A percentile compares a stretch with the other conserved stretches of the same genome.
Conservation (phyloP, 2,113 vertebrate species). For the Sprattus sprattus region DNA sequence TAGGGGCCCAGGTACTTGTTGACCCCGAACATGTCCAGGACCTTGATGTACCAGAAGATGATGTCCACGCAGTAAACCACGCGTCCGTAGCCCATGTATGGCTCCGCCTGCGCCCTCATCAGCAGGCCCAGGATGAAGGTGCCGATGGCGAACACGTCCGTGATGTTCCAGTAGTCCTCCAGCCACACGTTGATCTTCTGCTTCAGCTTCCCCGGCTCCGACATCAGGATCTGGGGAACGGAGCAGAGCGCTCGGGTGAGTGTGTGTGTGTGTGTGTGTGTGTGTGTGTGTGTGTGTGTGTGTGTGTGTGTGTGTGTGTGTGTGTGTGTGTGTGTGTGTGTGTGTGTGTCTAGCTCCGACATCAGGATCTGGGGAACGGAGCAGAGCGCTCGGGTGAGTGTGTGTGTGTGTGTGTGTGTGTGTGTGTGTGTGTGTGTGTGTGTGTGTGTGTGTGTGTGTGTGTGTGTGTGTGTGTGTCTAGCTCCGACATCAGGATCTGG, state of each 20-base stretch:
- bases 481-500: no score
- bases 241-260: background rate
- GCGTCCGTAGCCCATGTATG: constrained; percentile 94
- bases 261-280: no score
- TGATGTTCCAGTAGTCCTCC: constrained; percentile 99
- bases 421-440: no score
- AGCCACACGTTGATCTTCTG: constrained; percentile 98
- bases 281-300: background rate
- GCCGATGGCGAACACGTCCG: constrained; percentile 88
- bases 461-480: no score
- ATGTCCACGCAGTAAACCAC: constrained; percentile 98
- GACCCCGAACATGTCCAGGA: constrained; percentile 97
- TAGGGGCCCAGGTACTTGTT: constrained; percentile 98
- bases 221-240: constrained; percentile 89
- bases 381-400: no score
- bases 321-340: no score
- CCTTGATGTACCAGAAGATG: constrained; percentile 98
- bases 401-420: no score
- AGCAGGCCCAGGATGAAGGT: constrained; percentile 87
- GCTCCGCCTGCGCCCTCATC: constrained; percentile 88
- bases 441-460: no score
- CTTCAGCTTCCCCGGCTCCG: constrained; percentile 94
- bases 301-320: background rate
- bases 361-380: no score
- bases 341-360: no score